Evolutionary conservation across 2,888 invertebrate genomes (phyloP), one percentile per base, ranked within the genome.

Genomic region (Tipula unca): DNA sequence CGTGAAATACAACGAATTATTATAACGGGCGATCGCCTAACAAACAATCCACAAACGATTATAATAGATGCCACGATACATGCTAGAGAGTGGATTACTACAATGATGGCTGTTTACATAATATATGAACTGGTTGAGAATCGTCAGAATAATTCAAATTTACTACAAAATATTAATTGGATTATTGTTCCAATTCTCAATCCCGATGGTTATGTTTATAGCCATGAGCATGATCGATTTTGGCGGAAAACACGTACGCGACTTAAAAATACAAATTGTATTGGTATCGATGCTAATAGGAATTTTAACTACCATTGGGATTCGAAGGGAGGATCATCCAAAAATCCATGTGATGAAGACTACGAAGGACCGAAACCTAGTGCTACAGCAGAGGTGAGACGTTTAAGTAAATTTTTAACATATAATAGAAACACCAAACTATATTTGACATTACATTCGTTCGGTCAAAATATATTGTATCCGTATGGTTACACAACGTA

Each of bases 401-500:
- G 93, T 82, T 91, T 96, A 1, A 91, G 93, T 0, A 92, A 94
- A 86, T 91, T 94, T 89, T 95, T 48, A 88, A 91, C 32, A 32
- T 6, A 6, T 6, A 6, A 32, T 32, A 6, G 32, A 32, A 90
- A 92, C 14, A 91, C 93, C 29, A 92, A 94, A 85, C 90, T 95
- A 86, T 96, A 95, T 89, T 88, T 96, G 10, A 94, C 94, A 0
- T 91, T 96, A 87, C 96, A 97, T 89, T 94, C 96, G 17, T 96
- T 92, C 88, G 96, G 96, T 13, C 92, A 93, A 87, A 94, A 93
- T 89, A 89, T 95, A 32, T 89, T 95, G 1, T 94, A 95, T 88
- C 94, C 94, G 0, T 95, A 94, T 94, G 94, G 94, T 1, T 94
- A 92, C 82, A 89, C 89, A 1, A 88, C 92, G 54, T 93, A 93